Conservation (phyloP, 2,797 vertebrate genomes). For the Strix occidentalis region DNA sequence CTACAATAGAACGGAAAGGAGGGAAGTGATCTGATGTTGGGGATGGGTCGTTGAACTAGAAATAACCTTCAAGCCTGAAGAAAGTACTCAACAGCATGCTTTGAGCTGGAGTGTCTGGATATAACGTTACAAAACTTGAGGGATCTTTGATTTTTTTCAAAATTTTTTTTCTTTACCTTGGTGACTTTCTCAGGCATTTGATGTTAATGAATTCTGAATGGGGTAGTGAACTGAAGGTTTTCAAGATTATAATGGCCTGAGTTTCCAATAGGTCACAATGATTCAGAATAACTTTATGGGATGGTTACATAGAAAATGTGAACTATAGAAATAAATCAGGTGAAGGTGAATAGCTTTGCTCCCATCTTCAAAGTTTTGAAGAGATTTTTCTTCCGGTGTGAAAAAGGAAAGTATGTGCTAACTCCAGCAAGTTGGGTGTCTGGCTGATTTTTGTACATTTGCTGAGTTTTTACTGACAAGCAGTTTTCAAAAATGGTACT, state of each 20-base stretch:
- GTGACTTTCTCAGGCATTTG: not conserved
- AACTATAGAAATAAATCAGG: not conserved
- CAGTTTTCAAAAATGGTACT: not conserved
- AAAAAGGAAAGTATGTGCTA: not conserved
- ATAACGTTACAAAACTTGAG: not conserved
- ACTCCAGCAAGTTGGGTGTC: not conserved
- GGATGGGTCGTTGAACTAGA: not conserved
- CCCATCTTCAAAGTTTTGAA: not conserved
- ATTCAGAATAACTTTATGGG: not conserved
- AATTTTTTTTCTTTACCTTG: not conserved
- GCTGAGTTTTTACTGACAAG: not conserved
- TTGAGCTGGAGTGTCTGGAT: not conserved
- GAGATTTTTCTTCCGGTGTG: not conserved
- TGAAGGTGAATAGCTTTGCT: not conserved
- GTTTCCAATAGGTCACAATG: not conserved
- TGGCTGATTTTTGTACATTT: not conserved
- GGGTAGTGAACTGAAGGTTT: not conserved
- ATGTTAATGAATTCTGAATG: not conserved
- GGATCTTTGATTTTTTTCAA: not conserved
- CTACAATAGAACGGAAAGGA: not conserved
- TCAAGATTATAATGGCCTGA: not conserved
- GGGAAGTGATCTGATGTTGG: conserved; percentile 2
- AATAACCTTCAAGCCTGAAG: conserved; percentile 21
- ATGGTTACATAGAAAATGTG: not conserved
- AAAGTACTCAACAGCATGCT: not conserved